Evolutionary conservation across 2,113 vertebrate genomes (phyloP), one percentile per base, ranked within the genome.

Genomic region (Caretta caretta): DNA sequence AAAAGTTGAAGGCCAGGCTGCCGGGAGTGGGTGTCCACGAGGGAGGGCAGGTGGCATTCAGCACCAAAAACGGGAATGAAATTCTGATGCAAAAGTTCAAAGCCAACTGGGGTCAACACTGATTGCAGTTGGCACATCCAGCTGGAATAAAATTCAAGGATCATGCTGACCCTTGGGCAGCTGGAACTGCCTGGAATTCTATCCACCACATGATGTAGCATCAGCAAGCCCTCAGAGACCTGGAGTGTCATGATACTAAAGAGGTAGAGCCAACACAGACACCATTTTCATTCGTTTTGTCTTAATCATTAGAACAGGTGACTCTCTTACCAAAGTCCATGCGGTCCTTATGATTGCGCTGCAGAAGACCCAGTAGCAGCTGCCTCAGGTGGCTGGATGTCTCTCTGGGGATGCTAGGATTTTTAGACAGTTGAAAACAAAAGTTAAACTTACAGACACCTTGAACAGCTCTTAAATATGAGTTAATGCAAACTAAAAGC

Each of bases 341-440:
- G 49, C 99, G 98, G 80, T 99, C 98, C 90, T 98, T 99, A 78
- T 99, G 98, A 93, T 99, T 99, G 17, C 99, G 99, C 96, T 99
- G 99, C 65, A 99, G 86, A 80, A 99, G 98, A 9, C 99, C 98
- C 90, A 99, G 96, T 29, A 99, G 98, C 62, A 99, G 98, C 90
- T 99, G 98, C 85, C 98, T 98, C 82, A 99, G 97, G 29, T 99
- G 98, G 82, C 97, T 96, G 0, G 99, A 99, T 1, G 99, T 99
- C 98, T 99, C 99, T 87, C 99, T 98, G 29, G 99, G 99, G 98
- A 99, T 99, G 96, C 99, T 99, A 98, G 10, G 65, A 90, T 89
- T 78, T 54, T 38, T 10, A 72, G 65, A 72, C n/a, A 87, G 95
- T 96, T 96, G 84, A 96, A 94, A 96, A 91, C 81, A 84, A 87